Evolutionary conservation across 2,113 vertebrate genomes (phyloP), one percentile per base, ranked within the genome.

Genomic region (Sceloporus tristichus): DNA sequence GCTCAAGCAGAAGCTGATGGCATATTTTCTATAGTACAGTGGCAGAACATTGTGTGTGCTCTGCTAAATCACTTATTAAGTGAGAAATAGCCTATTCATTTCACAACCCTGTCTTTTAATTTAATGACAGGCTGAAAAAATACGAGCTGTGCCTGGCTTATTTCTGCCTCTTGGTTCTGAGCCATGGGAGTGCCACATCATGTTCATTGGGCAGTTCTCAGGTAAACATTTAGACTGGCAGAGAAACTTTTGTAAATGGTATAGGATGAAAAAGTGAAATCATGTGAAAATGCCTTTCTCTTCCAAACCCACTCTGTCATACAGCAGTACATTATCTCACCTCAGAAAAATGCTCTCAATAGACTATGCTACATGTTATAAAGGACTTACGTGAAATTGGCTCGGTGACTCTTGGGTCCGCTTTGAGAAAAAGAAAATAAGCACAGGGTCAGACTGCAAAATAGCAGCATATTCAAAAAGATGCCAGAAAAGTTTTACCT

Each of bases 331-430:
- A 82, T 86, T 91, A 78, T 86, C 76, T 92, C 40, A 86, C 83
- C 91, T 89, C 89, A 90, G 89, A 93, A 91, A 92, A 89, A 62
- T 81, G 0, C 70, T 21, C 84, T 77, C 18, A 88, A 81, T 54
- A 74, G 66, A 87, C 59, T 56, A 21, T 73, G 84, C 2, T 29
- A 40, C 29, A 14, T 85, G 54, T 1, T 18, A 77, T 4, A 84
- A 85, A 86, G 88, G 73, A 93, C 96, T 98, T 95, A 99, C 99
- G 98, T 97, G 98, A 97, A 92, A 98, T 96, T 16, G 98, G 94
- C 94, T 99, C 98, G 0, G 97, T 99, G 90, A 99, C 98, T 94
- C 98, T 97, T 75, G 98, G 99, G 95, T 99, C 98, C 90, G 98
- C 99, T 99, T 88, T 77, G 84, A 94, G 85, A 19, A 42, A 85